Percentiles rank a stretch among this genome's conserved stretches.
Evolutionary conservation across 1,140 invertebrate species (phyloP).

Genomic region (Leptoteleia sp.): DNA sequence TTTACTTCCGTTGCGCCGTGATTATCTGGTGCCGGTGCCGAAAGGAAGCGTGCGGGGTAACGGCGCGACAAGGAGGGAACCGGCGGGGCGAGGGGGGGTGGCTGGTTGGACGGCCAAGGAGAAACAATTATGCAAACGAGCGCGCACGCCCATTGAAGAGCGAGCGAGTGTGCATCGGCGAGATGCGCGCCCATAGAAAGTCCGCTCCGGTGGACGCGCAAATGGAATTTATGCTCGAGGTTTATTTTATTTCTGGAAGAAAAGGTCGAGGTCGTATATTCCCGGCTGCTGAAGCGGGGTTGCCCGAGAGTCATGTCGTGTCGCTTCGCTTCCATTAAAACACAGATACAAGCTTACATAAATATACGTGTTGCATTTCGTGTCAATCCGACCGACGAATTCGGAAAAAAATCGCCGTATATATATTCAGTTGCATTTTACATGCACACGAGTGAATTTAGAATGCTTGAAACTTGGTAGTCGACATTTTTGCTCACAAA

Average conservation of each 20-base stretch:
- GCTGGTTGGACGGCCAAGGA: constrained; percentile 46
- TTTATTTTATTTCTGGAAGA: constrained; percentile 65
- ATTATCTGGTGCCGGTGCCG: constrained; percentile 46
- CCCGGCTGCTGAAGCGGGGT: constrained; percentile 45
- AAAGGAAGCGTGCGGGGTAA: constrained; percentile 47
- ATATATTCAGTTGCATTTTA: constrained; percentile 55
- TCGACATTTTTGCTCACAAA: constrained; percentile 8
- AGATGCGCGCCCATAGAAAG: constrained; percentile 48
- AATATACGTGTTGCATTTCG: constrained; percentile 51
- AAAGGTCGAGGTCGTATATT: constrained; percentile 63
- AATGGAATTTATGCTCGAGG: constrained; percentile 60
- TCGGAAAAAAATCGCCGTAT: constrained; percentile 44
- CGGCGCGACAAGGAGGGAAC: too few species aligned
- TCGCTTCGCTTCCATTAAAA: constrained; percentile 54
- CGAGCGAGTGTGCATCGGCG: constrained; percentile 20
- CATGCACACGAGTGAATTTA: constrained; percentile 46
- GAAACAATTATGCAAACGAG: constrained; percentile 65
- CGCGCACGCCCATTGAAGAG: constrained; percentile 56
- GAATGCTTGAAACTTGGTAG: constrained; percentile 15
- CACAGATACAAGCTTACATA: constrained; percentile 43
- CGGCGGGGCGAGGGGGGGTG: too few species aligned
- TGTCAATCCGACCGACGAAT: constrained; percentile 46
- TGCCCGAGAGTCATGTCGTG: constrained; percentile 53
- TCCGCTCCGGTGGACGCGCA: constrained; percentile 53
- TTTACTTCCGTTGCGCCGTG: constrained; percentile 52